phyloP scores from a whole-genome alignment of 2,888 invertebrate genomes.

The Hoplodrina ambigua region DNA sequence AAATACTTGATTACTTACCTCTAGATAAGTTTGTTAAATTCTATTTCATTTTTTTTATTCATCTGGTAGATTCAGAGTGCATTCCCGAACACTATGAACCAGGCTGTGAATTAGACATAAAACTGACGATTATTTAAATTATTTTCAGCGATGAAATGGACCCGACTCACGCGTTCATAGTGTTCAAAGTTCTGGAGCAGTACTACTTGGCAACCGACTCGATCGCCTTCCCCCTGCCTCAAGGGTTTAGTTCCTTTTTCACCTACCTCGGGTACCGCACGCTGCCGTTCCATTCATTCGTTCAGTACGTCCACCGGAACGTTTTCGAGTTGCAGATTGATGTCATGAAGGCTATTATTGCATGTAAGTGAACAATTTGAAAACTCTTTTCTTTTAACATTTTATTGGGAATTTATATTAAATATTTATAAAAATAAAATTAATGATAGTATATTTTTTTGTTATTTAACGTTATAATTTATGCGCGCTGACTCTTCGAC shows the following conservation, averaged over 20 bases:
- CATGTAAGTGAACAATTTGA: slow-evolving; percentile 88
- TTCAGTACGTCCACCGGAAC: slow-evolving; percentile 95
- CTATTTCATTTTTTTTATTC: too few relatives aligned
- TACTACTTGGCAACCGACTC: slow-evolving; percentile 95
- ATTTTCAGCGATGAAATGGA: slow-evolving; percentile 93
- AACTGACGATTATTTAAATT: slow-evolving; percentile 2
- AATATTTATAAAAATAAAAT: too few relatives aligned
- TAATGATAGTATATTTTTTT: too few relatives aligned
- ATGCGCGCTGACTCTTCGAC: neutral
- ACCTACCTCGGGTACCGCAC: slow-evolving; percentile 96
- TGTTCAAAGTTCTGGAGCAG: slow-evolving; percentile 95
- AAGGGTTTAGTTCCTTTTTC: slow-evolving; percentile 97
- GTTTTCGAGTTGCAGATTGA: slow-evolving; percentile 97
- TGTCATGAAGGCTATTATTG: slow-evolving; percentile 95
- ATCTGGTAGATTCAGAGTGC: neutral
- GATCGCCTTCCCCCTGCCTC: slow-evolving; percentile 94
- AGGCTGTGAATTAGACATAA: neutral
- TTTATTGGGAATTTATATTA: neutral
- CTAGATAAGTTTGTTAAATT: neutral
- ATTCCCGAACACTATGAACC: neutral
- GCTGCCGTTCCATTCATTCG: slow-evolving; percentile 94
- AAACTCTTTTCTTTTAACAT: neutral
- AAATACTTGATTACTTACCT: neutral
- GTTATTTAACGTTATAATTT: neutral
- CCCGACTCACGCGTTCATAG: slow-evolving; percentile 92